Evolutionary conservation across 2,113 vertebrate species (phyloP).

Genomic region (Salvelinus alpinus): DNA sequence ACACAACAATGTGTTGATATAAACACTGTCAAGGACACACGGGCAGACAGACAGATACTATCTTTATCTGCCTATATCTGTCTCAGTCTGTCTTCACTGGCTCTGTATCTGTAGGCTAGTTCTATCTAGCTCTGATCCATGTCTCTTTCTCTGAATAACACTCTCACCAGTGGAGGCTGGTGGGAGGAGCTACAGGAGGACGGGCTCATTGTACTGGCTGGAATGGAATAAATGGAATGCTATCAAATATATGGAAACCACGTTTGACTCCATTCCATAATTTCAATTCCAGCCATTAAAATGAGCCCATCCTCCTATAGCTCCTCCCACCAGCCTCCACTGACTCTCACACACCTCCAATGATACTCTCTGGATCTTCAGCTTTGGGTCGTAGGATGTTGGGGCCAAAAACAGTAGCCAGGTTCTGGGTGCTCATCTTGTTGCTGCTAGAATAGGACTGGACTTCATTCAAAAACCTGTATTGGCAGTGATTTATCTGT

Average conservation of each 20-base stretch:
- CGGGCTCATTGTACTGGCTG: no score
- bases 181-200: no score
- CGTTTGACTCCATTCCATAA: no score
- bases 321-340: no score
- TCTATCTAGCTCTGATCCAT: neutral
- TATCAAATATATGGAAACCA: no score
- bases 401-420: constrained; percentile 79
- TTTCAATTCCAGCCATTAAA: no score
- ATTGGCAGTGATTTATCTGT: neutral
- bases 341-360: constrained; percentile 61
- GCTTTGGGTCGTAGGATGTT: constrained; percentile 81
- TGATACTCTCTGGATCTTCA: constrained; percentile 76
- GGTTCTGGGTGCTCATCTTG: constrained; percentile 77
- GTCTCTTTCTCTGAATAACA: neutral
- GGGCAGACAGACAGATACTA: neutral
- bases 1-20: constrained; percentile 1
- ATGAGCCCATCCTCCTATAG: no score
- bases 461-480: constrained; percentile 77
- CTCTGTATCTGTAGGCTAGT: neutral
- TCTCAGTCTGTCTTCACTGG: neutral
- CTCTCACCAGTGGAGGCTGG: neutral
- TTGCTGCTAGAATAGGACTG: constrained; percentile 74
- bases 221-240: no score
- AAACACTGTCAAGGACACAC: neutral
- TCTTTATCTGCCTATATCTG: constrained; percentile 1